A percentile compares a stretch with the other conserved stretches of the same genome.
phyloP scores from a whole-genome alignment of 2,113 vertebrate species.

The Vulpes ferrilata region DNA sequence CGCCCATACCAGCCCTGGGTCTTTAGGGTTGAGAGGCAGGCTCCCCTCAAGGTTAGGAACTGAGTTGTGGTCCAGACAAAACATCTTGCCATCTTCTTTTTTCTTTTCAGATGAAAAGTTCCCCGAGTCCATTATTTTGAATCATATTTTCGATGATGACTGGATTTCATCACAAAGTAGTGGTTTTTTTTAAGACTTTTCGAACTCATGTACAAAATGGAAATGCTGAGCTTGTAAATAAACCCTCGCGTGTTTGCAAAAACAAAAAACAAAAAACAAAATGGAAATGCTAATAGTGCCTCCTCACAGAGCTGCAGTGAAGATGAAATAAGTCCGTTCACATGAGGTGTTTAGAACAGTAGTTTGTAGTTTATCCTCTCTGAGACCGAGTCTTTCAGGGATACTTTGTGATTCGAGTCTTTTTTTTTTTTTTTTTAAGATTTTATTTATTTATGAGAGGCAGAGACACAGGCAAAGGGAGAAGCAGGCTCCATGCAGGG shows the following conservation, averaged over 20 bases:
- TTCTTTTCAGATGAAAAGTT: not conserved
- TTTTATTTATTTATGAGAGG: no score
- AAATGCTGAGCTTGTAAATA: not conserved
- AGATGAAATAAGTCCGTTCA: not conserved
- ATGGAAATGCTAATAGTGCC: not conserved
- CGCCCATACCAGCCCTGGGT: not conserved
- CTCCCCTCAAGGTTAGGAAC: not conserved
- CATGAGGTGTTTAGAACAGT: not conserved
- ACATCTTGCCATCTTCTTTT: not conserved
- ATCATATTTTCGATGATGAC: not conserved
- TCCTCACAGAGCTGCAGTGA: not conserved
- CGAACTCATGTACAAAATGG: not conserved
- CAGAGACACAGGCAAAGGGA: no score
- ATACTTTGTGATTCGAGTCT: not conserved
- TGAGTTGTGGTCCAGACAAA: not conserved
- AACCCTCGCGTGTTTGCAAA: no score
- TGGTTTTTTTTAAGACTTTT: not conserved
- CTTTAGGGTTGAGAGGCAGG: not conserved
- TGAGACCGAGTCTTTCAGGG: not conserved
- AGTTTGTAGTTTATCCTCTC: not conserved
- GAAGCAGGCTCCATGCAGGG: no score
- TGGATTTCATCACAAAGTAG: not conserved
- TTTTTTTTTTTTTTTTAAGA: no score
- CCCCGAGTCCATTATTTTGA: slow-evolving; percentile 19
- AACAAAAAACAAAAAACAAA: not conserved